Percentiles rank a stretch among this genome's conserved stretches.
These are phyloP conservation scores for Actinopyga echinites DNA, from an alignment of 53 echinoderm and acorn worm species.

Conservation along the genomic window DNA sequence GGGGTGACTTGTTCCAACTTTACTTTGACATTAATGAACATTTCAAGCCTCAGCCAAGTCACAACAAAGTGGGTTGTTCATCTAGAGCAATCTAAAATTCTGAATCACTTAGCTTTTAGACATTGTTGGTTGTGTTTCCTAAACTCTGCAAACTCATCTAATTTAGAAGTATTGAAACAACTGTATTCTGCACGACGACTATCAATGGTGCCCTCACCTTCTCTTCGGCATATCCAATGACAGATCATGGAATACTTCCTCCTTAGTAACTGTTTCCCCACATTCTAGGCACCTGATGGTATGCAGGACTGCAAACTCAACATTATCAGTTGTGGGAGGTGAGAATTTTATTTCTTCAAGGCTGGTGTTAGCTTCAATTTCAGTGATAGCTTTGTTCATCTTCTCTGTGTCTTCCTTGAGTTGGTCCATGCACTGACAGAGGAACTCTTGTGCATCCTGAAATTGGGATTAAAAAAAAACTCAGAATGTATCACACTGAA, in stretches of 20 bases:
- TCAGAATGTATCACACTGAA: not conserved
- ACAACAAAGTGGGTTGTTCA: too few species aligned
- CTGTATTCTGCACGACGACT: too few species aligned
- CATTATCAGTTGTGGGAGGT: conserved; percentile 49
- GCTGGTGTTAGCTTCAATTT: not conserved
- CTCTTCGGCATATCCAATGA: conserved; percentile 86
- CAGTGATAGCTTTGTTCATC: conserved; percentile 62
- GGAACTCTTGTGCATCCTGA: conserved; percentile 98
- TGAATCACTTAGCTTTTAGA: too few species aligned
- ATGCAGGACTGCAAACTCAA: conserved; percentile 90
- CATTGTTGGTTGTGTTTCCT: too few species aligned
- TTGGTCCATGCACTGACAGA: conserved; percentile 95
- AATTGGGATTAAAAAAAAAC: not conserved
- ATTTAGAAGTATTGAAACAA: too few species aligned
- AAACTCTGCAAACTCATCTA: too few species aligned
- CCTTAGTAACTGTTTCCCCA: conserved; percentile 77
- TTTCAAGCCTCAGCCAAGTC: too few species aligned
- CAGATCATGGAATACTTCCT: conserved; percentile 82
- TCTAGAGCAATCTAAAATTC: too few species aligned
- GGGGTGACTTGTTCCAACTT: too few species aligned
- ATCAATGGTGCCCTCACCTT: conserved; percentile 46
- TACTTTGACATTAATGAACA: too few species aligned
- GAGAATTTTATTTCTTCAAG: not conserved
- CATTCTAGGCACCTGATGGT: conserved; percentile 84
- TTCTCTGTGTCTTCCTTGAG: conserved; percentile 89